Evolutionary conservation across 2,888 invertebrate genomes (phyloP).

Genomic region (Phaonia tiefii): DNA sequence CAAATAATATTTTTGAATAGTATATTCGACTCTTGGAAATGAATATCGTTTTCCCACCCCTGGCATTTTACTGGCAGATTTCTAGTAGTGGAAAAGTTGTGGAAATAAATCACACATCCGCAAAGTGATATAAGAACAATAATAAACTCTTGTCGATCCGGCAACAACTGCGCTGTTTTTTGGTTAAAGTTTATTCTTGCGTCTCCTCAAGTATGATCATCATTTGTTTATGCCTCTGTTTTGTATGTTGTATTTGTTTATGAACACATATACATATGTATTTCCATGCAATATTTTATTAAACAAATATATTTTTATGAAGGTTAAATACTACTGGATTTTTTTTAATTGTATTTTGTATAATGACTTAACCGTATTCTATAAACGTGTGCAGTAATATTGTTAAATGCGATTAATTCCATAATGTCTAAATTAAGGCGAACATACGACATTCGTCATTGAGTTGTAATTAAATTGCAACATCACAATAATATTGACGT

Average conservation of each 20-base stretch:
- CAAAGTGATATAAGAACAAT: too few species aligned
- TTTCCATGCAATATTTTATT: conserved; percentile 38
- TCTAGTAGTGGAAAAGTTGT: too few species aligned
- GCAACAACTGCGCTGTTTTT: background rate
- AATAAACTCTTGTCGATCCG: conserved; percentile 13
- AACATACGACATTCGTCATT: too few species aligned
- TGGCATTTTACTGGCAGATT: too few species aligned
- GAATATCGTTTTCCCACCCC: too few species aligned
- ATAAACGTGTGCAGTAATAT: background rate
- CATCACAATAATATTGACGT: too few species aligned
- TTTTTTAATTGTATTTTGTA: conserved; percentile 12
- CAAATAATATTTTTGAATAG: too few species aligned
- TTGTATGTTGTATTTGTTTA: conserved; percentile 3
- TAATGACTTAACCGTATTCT: conserved; percentile 27
- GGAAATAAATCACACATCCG: too few species aligned
- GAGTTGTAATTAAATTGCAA: too few species aligned
- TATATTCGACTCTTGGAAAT: too few species aligned
- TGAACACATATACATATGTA: conserved; percentile 1
- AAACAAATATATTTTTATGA: conserved; percentile 24
- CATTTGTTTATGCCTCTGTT: conserved; percentile 12
- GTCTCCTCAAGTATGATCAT: background rate
- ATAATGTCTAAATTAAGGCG: background rate
- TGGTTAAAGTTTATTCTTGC: conserved; percentile 1
- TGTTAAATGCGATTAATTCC: background rate
- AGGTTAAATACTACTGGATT: conserved; percentile 34